Percentiles rank a stretch among this genome's conserved stretches.
These are phyloP conservation scores for Noctua janthe DNA, from an alignment of 2,888 invertebrate species.

Conservation along the genomic window DNA sequence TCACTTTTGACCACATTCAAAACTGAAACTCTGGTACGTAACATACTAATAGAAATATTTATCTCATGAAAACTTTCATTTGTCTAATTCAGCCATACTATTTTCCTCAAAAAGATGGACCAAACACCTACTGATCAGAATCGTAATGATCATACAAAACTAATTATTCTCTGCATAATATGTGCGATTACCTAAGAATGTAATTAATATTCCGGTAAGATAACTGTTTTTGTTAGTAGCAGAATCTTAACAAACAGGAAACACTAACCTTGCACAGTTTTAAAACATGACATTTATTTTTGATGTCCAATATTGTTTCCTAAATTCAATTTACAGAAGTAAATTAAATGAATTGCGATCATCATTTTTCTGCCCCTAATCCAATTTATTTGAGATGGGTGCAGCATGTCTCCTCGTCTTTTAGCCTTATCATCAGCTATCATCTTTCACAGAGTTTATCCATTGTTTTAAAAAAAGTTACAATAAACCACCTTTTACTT, in stretches of 20 bases:
- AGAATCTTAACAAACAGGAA: neutral
- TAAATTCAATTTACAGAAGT: neutral
- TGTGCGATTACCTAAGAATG: neutral
- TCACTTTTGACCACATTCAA: conserved; percentile 1
- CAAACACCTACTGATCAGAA: neutral
- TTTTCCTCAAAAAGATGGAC: too few species aligned
- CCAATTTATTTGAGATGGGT: neutral
- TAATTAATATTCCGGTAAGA: neutral
- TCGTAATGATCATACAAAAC: neutral
- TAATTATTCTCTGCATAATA: too few species aligned
- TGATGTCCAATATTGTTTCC: neutral
- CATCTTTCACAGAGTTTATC: neutral
- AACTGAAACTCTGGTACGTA: neutral
- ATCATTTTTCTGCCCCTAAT: neutral
- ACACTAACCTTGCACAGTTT: neutral
- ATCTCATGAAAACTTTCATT: neutral
- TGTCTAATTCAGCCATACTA: neutral
- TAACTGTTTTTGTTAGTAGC: neutral
- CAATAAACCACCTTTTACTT: neutral
- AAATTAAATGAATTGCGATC: too few species aligned
- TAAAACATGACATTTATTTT: neutral
- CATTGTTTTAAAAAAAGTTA: neutral
- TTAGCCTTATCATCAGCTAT: too few species aligned
- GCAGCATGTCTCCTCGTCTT: neutral
- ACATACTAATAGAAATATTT: conserved; percentile 23